These are phyloP conservation scores for Rhinoraja longicauda DNA, from an alignment of 2,797 vertebrate species.

Conservation along the genomic window DNA sequence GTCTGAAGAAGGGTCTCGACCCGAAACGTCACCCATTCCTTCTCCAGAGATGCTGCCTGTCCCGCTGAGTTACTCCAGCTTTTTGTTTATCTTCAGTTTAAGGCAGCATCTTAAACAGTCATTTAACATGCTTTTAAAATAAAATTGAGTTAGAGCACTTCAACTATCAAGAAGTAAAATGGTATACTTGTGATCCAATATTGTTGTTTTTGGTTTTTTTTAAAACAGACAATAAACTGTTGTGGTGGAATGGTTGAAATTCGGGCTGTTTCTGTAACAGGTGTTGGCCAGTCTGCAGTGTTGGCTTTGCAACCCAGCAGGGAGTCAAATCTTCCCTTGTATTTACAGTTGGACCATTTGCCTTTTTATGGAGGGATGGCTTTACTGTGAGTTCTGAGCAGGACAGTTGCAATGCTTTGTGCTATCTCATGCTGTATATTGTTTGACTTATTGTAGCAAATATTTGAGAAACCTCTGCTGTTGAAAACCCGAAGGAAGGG, in stretches of 20 bases:
- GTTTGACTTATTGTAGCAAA: conserved; percentile 5
- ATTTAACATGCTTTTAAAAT: background rate
- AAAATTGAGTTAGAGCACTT: background rate
- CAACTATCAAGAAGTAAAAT: background rate
- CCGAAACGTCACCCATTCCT: no score
- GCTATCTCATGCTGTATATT: background rate
- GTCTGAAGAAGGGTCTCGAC: no score
- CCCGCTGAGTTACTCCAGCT: no score
- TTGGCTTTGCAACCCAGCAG: background rate
- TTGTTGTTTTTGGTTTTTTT: background rate
- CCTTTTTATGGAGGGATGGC: background rate
- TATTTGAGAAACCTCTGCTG: conserved; percentile 17
- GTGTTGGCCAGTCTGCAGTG: background rate
- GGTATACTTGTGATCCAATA: background rate
- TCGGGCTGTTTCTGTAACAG: background rate
- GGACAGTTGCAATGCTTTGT: background rate
- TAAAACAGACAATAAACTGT: background rate
- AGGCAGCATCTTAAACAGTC: background rate
- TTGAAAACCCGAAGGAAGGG: background rate
- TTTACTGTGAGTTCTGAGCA: background rate
- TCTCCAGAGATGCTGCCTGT: no score
- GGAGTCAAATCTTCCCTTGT: background rate
- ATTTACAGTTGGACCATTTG: background rate
- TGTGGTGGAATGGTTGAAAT: background rate
- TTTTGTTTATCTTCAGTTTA: no score